Base-by-base conservation (phyloP, 2,797 vertebrate species). In the Enteromius treurensis region DNA sequence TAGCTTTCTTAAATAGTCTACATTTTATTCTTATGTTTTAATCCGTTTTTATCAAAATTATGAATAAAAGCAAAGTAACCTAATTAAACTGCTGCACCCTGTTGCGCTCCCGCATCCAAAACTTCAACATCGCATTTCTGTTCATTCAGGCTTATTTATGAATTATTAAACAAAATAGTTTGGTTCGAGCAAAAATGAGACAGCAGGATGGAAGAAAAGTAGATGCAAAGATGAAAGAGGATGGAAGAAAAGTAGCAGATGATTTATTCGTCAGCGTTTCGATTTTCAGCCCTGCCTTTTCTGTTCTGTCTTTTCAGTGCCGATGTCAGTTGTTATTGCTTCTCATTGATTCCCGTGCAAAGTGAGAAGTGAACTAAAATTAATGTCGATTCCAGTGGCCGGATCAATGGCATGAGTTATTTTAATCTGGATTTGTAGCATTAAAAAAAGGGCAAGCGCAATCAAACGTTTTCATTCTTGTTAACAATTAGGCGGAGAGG, bases 331-430 rank as follows among this genome's bases (percentile, higher is more conserved):
- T 97, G 96, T 96, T 97, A 97, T 97, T 97, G 96, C 95, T 96
- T 95, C 90, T 95, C 96, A 97, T 97, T 98, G 97, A 98, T 98
- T 95, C 92, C 93, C 95, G 95, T 95, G 96, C 96, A 95, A 97
- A 96, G 95, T 95, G 94, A 97, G 95, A 97, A 96, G 95, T 97
- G 96, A 97, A 97, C 96, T 96, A 96, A 98, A 98, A 98, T 98
- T 95, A 98, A 98, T 97, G 96, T 98, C 96, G 96, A 95, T 97
- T 98, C 96, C 96, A 96, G 91, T 95, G 93, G 93, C 93, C 65
- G 86, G 95, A 97, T 98, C 97, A 96, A 99, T 98, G 94, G 92
- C 92, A 91, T 94, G 92, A 96, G 96, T 96, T 96, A 95, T 98
- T 97, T 96, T 96, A 97, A 97, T 97, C 96, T 95, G 95, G 94